Percentiles rank a stretch among this genome's conserved stretches.
Evolutionary conservation across 1,140 invertebrate genomes (phyloP).

Genomic region (Rhopalosiphum maidis): DNA sequence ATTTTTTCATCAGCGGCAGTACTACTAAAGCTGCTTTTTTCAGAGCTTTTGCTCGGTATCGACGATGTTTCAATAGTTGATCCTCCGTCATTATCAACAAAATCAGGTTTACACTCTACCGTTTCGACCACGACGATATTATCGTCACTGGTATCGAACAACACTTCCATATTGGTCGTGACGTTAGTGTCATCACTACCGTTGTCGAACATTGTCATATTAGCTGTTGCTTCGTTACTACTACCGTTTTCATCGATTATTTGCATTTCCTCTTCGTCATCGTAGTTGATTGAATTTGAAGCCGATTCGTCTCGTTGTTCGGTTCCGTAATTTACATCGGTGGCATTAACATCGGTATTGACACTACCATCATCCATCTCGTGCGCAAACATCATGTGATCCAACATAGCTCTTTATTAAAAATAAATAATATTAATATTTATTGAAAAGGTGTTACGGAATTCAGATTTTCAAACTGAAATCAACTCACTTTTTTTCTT

Average conservation of each 20-base stretch:
- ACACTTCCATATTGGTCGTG: neutral
- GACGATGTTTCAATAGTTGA: neutral
- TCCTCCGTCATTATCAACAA: neutral
- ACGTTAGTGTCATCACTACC: neutral
- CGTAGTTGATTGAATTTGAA: conserved; percentile 3
- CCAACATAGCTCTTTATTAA: conserved; percentile 34
- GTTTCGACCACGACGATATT: neutral
- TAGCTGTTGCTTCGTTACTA: neutral
- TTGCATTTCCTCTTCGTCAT: neutral
- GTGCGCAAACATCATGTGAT: conserved; percentile 43
- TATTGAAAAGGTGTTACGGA: neutral
- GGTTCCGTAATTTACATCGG: neutral
- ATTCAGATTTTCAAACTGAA: neutral
- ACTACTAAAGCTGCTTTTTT: neutral
- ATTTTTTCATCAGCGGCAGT: neutral
- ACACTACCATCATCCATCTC: conserved; percentile 27
- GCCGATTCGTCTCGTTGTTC: neutral
- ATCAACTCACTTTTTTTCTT: conserved; percentile 46
- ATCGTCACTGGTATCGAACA: neutral
- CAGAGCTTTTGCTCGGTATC: neutral
- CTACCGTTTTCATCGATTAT: neutral
- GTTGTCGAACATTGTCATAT: neutral
- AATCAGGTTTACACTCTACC: neutral
- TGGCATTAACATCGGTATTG: neutral
- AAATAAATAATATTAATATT: neutral